Percentiles rank a stretch among this genome's conserved stretches.
Conservation (phyloP, 2,888 invertebrate genomes). For the Torymus tubicola region DNA sequence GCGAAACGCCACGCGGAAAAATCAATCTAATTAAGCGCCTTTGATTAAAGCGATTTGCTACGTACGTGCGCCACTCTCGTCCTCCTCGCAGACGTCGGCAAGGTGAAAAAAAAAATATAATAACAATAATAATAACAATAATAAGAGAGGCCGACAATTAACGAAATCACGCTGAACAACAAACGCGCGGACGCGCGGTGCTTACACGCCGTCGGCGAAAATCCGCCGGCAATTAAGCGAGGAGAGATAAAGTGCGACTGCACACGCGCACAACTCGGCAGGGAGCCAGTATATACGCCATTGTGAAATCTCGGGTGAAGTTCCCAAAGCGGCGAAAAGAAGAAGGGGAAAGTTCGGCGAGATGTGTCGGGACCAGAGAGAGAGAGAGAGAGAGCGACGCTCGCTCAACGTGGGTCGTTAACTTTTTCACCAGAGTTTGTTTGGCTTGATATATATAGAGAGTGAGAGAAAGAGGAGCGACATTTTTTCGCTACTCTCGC, state of each 20-base stretch:
- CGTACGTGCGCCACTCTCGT: too few species aligned
- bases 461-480: too few species aligned
- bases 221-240: conserved; percentile 48
- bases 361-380: too few species aligned
- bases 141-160: neutral
- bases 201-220: conserved; percentile 24
- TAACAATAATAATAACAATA: neutral
- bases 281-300: conserved; percentile 14
- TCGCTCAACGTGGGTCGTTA: too few species aligned
- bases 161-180: conserved; percentile 25
- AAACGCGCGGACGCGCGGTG: conserved; percentile 3
- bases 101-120: neutral
- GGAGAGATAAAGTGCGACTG: conserved; percentile 10
- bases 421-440: too few species aligned
- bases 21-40: conserved; percentile 38
- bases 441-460: too few species aligned
- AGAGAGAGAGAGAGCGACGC: too few species aligned
- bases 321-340: too few species aligned
- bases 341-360: too few species aligned
- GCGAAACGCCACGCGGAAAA: neutral
- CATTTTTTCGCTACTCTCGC: too few species aligned
- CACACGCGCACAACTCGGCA: neutral
- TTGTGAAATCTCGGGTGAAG: conserved; percentile 17
- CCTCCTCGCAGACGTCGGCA: too few species aligned
- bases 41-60: neutral